A percentile compares a stretch with the other conserved stretches of the same genome.
Evolutionary conservation across 2,888 invertebrate species (phyloP).

Genomic region (Gymnocheta viridis): DNA sequence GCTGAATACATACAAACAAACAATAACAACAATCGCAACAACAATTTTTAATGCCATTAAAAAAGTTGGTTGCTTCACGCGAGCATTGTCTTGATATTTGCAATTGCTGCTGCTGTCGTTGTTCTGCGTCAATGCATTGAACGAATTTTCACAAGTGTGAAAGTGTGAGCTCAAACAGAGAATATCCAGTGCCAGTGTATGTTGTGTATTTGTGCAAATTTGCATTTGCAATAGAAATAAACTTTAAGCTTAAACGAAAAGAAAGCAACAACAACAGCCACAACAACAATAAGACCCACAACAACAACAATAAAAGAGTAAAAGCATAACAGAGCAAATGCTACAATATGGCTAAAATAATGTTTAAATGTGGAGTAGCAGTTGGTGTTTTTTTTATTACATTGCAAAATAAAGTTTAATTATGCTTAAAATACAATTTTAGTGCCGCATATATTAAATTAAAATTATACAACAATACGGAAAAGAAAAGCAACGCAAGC

Average conservation of each 20-base stretch:
- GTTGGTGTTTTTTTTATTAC: slow-evolving; percentile 10
- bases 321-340: slow-evolving; percentile 13
- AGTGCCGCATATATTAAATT: slow-evolving; percentile 63
- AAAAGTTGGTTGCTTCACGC: slow-evolving; percentile 43
- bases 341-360: slow-evolving; percentile 32
- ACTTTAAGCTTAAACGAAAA: slow-evolving; percentile 41
- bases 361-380: slow-evolving; percentile 49
- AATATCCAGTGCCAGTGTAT: slow-evolving; percentile 35
- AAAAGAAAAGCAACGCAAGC: slow-evolving; percentile 5
- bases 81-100: slow-evolving; percentile 40
- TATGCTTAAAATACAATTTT: slow-evolving; percentile 50
- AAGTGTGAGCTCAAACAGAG: slow-evolving; percentile 11
- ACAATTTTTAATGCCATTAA: slow-evolving; percentile 50
- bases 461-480: slow-evolving; percentile 23
- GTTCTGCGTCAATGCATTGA: slow-evolving; percentile 61
- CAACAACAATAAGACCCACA: not conserved
- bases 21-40: slow-evolving; percentile 32
- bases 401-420: slow-evolving; percentile 52
- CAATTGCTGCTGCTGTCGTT: slow-evolving; percentile 27
- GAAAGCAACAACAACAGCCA: slow-evolving; percentile 7
- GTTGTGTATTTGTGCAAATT: slow-evolving; percentile 14
- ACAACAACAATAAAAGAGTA: not conserved
- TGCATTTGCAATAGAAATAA: slow-evolving; percentile 49
- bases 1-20: slow-evolving; percentile 24
- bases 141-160: slow-evolving; percentile 46